A percentile compares a stretch with the other conserved stretches of the same genome.
Evolutionary conservation across 2,888 invertebrate species (phyloP).

Genomic region (Hydroisotoma schaefferi): DNA sequence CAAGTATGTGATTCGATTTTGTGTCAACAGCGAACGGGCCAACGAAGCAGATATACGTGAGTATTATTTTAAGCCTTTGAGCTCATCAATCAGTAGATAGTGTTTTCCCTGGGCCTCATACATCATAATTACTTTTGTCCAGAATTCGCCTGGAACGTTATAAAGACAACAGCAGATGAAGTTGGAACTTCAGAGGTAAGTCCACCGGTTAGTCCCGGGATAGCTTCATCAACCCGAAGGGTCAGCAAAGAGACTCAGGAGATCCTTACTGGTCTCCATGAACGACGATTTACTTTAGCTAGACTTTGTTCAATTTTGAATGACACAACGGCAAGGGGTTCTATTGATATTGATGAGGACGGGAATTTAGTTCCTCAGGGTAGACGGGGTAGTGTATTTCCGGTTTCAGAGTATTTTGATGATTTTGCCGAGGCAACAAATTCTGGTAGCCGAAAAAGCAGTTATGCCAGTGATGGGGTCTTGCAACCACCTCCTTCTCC

Average conservation of each 20-base stretch:
- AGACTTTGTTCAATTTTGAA: conserved; percentile 38
- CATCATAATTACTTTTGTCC: conserved; percentile 13
- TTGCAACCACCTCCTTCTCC: neutral
- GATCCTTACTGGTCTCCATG: conserved; percentile 31
- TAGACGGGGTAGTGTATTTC: conserved; percentile 44
- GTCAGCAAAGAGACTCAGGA: conserved; percentile 34
- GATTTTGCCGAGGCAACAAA: conserved; percentile 34
- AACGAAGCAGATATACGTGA: conserved; percentile 55
- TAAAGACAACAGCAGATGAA: conserved; percentile 61
- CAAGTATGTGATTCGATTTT: conserved; percentile 73
- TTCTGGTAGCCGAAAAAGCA: neutral
- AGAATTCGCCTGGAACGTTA: conserved; percentile 64
- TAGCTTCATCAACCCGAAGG: conserved; percentile 11
- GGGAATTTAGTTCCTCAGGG: conserved; percentile 33
- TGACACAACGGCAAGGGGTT: conserved; percentile 33
- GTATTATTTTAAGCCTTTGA: conserved; percentile 1
- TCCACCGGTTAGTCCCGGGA: conserved; percentile 11
- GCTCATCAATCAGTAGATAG: neutral
- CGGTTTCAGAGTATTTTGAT: conserved; percentile 42
- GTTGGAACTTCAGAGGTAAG: conserved; percentile 52
- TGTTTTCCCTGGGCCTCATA: conserved; percentile 20
- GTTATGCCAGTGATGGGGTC: neutral
- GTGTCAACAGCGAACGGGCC: conserved; percentile 74
- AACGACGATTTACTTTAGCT: conserved; percentile 39
- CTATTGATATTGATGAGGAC: conserved; percentile 40